phyloP scores from a whole-genome alignment of 2,797 vertebrate genomes.

The Chloroceryle amazona region DNA sequence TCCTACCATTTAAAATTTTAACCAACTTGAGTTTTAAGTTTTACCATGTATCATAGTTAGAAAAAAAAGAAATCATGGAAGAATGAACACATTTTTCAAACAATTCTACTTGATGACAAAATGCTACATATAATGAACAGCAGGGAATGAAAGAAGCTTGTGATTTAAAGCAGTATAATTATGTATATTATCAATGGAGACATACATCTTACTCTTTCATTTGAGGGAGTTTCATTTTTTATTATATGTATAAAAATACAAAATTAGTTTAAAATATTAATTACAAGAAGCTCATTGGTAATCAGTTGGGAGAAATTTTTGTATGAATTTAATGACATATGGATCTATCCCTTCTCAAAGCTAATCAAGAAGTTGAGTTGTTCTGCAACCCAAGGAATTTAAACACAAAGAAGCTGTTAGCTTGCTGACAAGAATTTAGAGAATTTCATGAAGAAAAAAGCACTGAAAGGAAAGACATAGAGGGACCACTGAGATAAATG shows the following conservation, averaged over 20 bases:
- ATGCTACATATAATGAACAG: slow-evolving; percentile 25
- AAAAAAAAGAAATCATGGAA: not conserved
- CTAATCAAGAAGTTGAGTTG: not conserved
- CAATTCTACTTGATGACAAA: slow-evolving; percentile 23
- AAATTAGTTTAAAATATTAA: not conserved
- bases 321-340: not conserved
- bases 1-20: not conserved
- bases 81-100: not conserved
- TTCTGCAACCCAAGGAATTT: not conserved
- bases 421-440: not conserved
- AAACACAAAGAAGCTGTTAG: not conserved
- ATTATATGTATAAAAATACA: not conserved
- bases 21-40: not conserved
- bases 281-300: not conserved
- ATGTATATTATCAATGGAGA: not conserved
- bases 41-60: not conserved
- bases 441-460: not conserved
- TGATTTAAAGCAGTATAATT: slow-evolving; percentile 20
- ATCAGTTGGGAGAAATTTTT: not conserved
- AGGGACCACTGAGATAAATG: not conserved
- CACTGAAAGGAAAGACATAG: not conserved
- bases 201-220: not conserved
- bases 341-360: not conserved
- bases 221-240: not conserved
- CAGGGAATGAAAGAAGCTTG: not conserved